phyloP scores from a whole-genome alignment of 1,140 invertebrate species.

The Formica selysi region DNA sequence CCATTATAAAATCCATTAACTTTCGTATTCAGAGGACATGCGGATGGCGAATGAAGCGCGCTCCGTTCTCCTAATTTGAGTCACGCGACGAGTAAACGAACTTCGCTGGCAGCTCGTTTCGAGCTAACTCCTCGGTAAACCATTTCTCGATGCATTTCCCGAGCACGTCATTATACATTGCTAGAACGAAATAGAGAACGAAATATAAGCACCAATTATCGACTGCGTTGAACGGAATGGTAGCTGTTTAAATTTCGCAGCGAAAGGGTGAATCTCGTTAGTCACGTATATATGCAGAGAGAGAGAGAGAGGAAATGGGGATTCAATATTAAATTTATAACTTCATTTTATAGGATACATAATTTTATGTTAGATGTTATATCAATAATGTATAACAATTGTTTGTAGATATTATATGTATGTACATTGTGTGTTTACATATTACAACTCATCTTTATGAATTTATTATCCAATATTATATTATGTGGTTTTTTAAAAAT shows the following conservation, averaged over 20 bases:
- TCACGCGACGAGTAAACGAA: slow-evolving; percentile 12
- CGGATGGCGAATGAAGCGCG: background rate
- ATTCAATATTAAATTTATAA: slow-evolving; percentile 39
- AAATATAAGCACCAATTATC: slow-evolving; percentile 45
- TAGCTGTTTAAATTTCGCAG: slow-evolving; percentile 46
- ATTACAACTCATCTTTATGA: background rate
- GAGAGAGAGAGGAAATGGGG: too few relatives aligned
- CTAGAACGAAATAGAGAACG: slow-evolving; percentile 19
- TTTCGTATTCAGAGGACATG: slow-evolving; percentile 32
- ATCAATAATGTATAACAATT: slow-evolving; percentile 10
- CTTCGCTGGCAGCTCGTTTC: background rate
- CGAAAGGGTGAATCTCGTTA: background rate
- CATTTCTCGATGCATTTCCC: slow-evolving; percentile 35
- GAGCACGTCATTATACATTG: background rate
- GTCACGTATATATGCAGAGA: too few relatives aligned
- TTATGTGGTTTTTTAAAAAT: slow-evolving; percentile 40
- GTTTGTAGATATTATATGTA: background rate
- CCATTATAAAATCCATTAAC: slow-evolving; percentile 35
- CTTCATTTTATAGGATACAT: slow-evolving; percentile 8
- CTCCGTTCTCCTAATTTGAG: background rate
- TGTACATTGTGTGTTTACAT: too few relatives aligned
- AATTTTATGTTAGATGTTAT: slow-evolving; percentile 25
- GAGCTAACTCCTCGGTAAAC: background rate
- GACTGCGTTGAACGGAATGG: background rate
- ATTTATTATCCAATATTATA: slow-evolving; percentile 6